phyloP scores from a whole-genome alignment of 2,797 vertebrate genomes.

The Clangula hyemalis region DNA sequence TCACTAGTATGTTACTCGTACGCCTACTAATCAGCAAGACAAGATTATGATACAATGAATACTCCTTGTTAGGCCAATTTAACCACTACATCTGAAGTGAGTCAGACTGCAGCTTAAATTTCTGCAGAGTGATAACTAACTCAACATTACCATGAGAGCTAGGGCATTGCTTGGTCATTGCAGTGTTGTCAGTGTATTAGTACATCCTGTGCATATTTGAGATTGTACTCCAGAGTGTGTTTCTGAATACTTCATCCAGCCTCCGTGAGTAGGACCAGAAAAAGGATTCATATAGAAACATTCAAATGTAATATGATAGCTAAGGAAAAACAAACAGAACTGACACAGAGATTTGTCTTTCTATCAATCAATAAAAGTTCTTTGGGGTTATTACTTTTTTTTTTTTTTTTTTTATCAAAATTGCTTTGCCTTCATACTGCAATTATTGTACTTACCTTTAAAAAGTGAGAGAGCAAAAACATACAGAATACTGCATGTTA shows the following conservation, averaged over 20 bases:
- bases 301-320: neutral
- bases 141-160: neutral
- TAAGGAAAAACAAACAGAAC: neutral
- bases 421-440: neutral
- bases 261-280: neutral
- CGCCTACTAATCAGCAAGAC: neutral
- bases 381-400: neutral
- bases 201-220: neutral
- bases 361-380: neutral
- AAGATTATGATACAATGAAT: neutral
- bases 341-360: neutral
- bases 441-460: neutral
- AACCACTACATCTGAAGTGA: neutral
- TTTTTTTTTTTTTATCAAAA: neutral
- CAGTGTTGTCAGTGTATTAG: neutral
- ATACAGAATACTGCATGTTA: neutral
- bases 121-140: neutral
- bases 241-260: neutral
- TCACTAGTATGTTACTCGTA: neutral
- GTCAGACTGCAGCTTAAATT: neutral
- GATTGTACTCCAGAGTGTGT: neutral
- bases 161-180: neutral
- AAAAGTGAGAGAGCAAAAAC: neutral
- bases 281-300: neutral
- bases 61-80: neutral